phyloP scores from a whole-genome alignment of 2,113 vertebrate genomes.

The Scytalopus superciliaris region DNA sequence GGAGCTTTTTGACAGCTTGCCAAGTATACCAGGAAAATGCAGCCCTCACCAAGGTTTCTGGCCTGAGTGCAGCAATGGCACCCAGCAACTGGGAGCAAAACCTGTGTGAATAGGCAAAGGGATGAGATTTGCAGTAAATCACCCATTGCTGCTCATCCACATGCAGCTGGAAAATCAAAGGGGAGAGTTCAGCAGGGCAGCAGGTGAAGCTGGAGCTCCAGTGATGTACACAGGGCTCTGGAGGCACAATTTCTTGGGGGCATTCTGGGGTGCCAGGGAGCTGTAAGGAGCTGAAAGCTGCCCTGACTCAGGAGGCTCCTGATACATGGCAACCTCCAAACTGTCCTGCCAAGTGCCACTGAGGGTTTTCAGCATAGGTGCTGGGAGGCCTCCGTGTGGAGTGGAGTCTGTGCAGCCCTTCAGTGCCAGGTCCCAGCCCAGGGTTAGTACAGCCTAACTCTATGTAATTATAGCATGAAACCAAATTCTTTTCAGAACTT shows the following conservation, averaged over 20 bases:
- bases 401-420: neutral
- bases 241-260: neutral
- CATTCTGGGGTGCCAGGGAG: too few species aligned
- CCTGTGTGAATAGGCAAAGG: neutral
- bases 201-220: neutral
- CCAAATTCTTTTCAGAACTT: neutral
- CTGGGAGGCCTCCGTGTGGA: neutral
- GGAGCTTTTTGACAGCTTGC: neutral
- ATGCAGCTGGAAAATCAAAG: neutral
- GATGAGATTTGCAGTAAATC: neutral
- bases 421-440: neutral
- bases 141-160: neutral
- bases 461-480: neutral
- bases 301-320: neutral
- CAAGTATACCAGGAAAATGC: neutral
- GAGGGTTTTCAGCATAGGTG: neutral
- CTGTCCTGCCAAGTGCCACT: neutral
- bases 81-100: neutral
- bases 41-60: neutral
- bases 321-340: neutral
- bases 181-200: neutral
- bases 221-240: neutral
- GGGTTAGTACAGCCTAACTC: neutral
- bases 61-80: neutral
- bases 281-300: neutral